Percentiles rank a stretch among this genome's conserved stretches.
These are phyloP conservation scores for Semibalanus balanoides DNA, from an alignment of 1,140 invertebrate species.

Conservation along the genomic window DNA sequence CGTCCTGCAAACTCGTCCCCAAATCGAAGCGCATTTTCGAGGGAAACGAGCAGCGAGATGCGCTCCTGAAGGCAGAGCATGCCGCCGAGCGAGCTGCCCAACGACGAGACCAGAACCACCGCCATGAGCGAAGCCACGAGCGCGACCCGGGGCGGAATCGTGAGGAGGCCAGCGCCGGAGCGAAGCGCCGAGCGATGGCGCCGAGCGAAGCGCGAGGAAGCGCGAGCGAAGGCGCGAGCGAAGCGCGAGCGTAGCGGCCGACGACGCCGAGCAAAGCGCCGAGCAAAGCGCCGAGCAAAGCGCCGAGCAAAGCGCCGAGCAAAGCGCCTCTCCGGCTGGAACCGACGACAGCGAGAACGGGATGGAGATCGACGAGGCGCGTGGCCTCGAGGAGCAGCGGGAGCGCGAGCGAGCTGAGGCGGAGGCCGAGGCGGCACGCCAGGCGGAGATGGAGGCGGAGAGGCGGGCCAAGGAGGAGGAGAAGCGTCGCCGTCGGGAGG, in stretches of 20 bases:
- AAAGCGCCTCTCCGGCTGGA: not conserved
- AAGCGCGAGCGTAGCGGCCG: no score
- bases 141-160: no score
- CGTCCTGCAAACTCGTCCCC: not conserved
- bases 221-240: no score
- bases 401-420: not conserved
- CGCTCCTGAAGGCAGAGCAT: not conserved
- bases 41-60: not conserved
- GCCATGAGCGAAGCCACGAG: no score
- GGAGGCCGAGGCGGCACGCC: not conserved
- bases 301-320: not conserved
- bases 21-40: constrained; percentile 4
- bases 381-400: not conserved
- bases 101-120: no score
- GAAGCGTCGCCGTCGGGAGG: not conserved
- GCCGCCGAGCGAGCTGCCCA: no score
- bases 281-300: no score
- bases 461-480: not conserved
- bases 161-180: no score
- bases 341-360: not conserved
- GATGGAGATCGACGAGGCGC: not conserved
- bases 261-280: no score
- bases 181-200: no score
- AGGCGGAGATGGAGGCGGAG: not conserved
- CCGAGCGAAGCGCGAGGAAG: no score